A percentile compares a stretch with the other conserved stretches of the same genome.
phyloP scores from a whole-genome alignment of 2,888 invertebrate species.

The Pediacus dermestoides region DNA sequence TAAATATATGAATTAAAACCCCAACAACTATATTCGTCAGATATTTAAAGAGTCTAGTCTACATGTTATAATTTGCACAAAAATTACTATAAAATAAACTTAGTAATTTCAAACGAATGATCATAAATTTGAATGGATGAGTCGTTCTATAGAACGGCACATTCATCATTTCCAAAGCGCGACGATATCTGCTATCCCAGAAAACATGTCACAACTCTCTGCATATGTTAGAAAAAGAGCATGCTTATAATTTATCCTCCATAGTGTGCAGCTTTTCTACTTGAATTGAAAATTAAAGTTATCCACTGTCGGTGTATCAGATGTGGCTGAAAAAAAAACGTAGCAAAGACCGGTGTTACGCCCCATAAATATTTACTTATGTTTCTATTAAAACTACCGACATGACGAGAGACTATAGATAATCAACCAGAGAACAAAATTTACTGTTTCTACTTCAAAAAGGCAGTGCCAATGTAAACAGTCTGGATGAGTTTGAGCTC shows the following conservation, averaged over 20 bases:
- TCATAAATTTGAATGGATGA: slow-evolving; percentile 46
- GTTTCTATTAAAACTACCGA: slow-evolving; percentile 51
- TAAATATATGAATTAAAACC: no score
- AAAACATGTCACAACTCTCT: slow-evolving; percentile 25
- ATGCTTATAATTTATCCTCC: slow-evolving; percentile 10
- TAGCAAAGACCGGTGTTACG: slow-evolving; percentile 49
- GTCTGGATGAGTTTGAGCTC: no score
- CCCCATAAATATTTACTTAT: slow-evolving; percentile 52
- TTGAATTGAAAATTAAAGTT: slow-evolving; percentile 30
- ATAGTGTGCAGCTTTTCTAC: slow-evolving; percentile 26
- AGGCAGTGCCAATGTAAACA: no score
- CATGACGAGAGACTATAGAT: no score
- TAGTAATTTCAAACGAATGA: slow-evolving; percentile 37
- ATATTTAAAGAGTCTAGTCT: no score
- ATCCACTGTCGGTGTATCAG: slow-evolving; percentile 39
- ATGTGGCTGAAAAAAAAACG: slow-evolving; percentile 26
- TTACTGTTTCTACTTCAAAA: no score
- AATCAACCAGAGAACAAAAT: no score
- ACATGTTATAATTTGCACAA: slow-evolving; percentile 7
- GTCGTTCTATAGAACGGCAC: slow-evolving; percentile 42
- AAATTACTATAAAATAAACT: slow-evolving; percentile 27
- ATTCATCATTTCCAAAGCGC: slow-evolving; percentile 42
- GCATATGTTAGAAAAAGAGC: slow-evolving; percentile 14
- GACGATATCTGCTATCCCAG: slow-evolving; percentile 32
- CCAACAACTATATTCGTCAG: no score